Evolutionary conservation across 1,140 invertebrate genomes (phyloP), one percentile per base, ranked within the genome.

Genomic region (Nasonia vitripennis): DNA sequence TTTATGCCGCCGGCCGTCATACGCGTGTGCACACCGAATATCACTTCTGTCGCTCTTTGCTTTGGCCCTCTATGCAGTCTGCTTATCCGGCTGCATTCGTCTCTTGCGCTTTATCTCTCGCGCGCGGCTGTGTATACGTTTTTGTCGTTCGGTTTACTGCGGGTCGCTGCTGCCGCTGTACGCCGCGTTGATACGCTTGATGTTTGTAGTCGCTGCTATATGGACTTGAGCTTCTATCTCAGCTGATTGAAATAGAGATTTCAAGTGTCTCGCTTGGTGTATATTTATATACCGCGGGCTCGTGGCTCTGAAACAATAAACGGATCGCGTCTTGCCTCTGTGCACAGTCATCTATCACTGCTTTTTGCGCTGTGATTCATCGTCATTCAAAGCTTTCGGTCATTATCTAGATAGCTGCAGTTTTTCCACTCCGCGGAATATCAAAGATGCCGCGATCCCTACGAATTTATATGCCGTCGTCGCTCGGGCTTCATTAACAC

Each of bases 401-500:
- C 55, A 62, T 82, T 75, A 75, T 51, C 68, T 27, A 31, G 17
- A 27, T 10, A 10, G 62, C 31, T 27, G 17, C 62, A 12, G 17
- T 68, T 31, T 31, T 48, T 31, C 37, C 79, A 11, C 31, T 2
- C 51, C 51, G 81, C 81, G 37, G 78, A 83, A 83, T 77, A 83
- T 74, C 51, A 78, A 83, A 83, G 73, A 37, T 27, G 51, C 31
- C 71, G 73, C 81, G 14, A 75, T 83, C 34, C 2, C 34, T 4
- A 68, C 74, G n/a, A 68, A 78, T 83, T 83, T 62, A 37, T 62
- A 83, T 83, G n/a, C 45, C 62, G 27, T 73, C 48, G 2, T 20
- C 9, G 68, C 73, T 62, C 31, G n/a, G 34, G 45, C 41, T 51
- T 81, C 45, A 55, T 81, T 81, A 81, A 55, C 23, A 2, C 41